Conservation (phyloP, 2,888 invertebrate species). For the Drosophila differens region DNA sequence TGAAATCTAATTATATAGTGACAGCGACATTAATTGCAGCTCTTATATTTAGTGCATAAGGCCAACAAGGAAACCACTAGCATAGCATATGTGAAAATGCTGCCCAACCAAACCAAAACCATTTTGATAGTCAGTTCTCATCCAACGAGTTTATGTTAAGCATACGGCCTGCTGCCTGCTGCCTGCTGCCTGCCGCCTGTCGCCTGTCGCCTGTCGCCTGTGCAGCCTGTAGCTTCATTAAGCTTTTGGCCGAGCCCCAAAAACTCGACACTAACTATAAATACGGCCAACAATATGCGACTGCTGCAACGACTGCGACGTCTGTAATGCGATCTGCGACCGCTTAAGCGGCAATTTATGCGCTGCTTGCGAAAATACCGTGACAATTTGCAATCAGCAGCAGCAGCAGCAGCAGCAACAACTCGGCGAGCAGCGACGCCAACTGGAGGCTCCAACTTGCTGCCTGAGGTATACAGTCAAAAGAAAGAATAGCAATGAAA, state of each 20-base stretch:
- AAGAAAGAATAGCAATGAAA: neutral
- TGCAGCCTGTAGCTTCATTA: constrained; percentile 58
- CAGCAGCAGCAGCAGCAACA: constrained; percentile 31
- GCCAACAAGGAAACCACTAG: neutral
- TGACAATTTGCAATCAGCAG: constrained; percentile 81
- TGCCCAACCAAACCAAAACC: constrained; percentile 21
- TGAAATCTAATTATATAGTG: constrained; percentile 59
- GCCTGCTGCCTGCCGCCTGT: neutral
- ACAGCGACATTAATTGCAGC: constrained; percentile 63
- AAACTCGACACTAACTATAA: constrained; percentile 58
- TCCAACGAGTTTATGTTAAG: constrained; percentile 20
- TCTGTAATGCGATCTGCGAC: constrained; percentile 60
- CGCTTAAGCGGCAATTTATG: constrained; percentile 79
- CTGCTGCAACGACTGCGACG: constrained; percentile 11
- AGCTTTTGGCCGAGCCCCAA: constrained; percentile 56
- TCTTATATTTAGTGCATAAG: constrained; percentile 14
- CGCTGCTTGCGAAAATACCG: constrained; percentile 77
- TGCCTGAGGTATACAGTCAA: neutral
- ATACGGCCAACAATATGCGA: constrained; percentile 55
- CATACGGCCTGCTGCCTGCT: neutral
- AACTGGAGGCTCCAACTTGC: constrained; percentile 14
- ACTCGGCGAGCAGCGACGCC: constrained; percentile 17
- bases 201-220: neutral
- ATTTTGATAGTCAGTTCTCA: constrained; percentile 37
- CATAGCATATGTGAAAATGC: constrained; percentile 25